Evolutionary conservation across 2,113 vertebrate species (phyloP).

Genomic region (Pholis gunnellus): DNA sequence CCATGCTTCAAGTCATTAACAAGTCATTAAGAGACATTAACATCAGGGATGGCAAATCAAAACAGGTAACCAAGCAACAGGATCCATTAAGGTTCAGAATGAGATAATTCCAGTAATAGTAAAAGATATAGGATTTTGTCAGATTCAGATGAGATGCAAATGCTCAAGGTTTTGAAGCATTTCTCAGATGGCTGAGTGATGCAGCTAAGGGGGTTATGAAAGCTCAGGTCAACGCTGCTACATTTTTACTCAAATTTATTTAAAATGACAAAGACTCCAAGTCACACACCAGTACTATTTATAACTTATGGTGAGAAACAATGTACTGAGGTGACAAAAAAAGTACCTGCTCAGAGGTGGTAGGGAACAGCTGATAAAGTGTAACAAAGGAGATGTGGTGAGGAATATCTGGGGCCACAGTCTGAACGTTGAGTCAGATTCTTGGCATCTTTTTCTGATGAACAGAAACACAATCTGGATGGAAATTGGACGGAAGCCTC

Average conservation of each 20-base stretch:
- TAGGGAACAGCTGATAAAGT: neutral
- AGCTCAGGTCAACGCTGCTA: neutral
- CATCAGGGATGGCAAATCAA: neutral
- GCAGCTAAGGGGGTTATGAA: neutral
- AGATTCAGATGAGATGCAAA: neutral
- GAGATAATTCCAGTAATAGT: neutral
- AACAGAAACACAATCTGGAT: slow-evolving; percentile 47
- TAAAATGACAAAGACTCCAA: neutral
- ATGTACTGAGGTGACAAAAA: neutral
- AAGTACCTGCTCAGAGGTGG: neutral
- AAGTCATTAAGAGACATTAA: neutral
- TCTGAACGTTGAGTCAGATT: slow-evolving; percentile 14
- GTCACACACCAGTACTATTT: neutral
- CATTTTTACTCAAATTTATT: neutral
- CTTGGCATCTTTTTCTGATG: slow-evolving; percentile 1
- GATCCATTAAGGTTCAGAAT: neutral
- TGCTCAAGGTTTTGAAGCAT: neutral
- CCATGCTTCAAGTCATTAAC: neutral
- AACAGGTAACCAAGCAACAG: neutral
- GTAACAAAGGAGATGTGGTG: neutral
- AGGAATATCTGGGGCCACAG: neutral
- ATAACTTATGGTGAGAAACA: neutral
- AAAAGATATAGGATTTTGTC: neutral
- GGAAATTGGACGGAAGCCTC: slow-evolving; percentile 36
- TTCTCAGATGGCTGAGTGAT: neutral